Percentiles rank a stretch among this genome's conserved stretches.
Evolutionary conservation across 2,113 vertebrate genomes (phyloP).

Genomic region (Gobiocypris rarus): DNA sequence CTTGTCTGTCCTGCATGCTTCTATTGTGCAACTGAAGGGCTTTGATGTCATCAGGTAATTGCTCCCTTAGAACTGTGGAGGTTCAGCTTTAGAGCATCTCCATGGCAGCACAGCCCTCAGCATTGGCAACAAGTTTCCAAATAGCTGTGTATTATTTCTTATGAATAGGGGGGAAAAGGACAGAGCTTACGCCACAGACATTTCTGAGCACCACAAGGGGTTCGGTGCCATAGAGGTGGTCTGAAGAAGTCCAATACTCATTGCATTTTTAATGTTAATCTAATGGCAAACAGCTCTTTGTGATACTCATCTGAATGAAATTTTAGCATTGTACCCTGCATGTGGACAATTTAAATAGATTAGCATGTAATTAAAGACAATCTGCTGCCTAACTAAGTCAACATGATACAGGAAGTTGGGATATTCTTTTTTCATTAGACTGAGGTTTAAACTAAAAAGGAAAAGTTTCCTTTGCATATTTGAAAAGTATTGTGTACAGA

Average conservation of each 20-base stretch:
- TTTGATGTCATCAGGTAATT: conserved; percentile 80
- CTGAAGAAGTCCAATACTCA: neutral
- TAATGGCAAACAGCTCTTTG: conserved; percentile 1
- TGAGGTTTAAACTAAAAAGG: too few relatives aligned
- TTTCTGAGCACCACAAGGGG: conserved; percentile 14
- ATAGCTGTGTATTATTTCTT: conserved; percentile 29
- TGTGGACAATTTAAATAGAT: conserved; percentile 43
- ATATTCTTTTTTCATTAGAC: neutral
- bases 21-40: conserved; percentile 65
- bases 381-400: neutral
- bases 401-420: neutral
- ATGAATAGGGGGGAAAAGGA: conserved; percentile 22
- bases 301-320: neutral
- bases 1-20: conserved; percentile 37
- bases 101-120: conserved; percentile 65
- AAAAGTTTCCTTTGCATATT: too few relatives aligned
- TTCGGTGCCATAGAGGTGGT: neutral
- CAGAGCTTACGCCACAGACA: conserved; percentile 24
- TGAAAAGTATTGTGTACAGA: too few relatives aligned
- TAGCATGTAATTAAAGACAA: conserved; percentile 37
- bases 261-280: neutral
- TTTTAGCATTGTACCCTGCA: conserved; percentile 17
- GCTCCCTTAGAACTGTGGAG: conserved; percentile 71
- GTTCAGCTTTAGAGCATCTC: conserved; percentile 60
- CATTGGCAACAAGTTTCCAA: conserved; percentile 9